phyloP scores from a whole-genome alignment of 2,797 vertebrate species.

The Rhinichthys osculus region DNA sequence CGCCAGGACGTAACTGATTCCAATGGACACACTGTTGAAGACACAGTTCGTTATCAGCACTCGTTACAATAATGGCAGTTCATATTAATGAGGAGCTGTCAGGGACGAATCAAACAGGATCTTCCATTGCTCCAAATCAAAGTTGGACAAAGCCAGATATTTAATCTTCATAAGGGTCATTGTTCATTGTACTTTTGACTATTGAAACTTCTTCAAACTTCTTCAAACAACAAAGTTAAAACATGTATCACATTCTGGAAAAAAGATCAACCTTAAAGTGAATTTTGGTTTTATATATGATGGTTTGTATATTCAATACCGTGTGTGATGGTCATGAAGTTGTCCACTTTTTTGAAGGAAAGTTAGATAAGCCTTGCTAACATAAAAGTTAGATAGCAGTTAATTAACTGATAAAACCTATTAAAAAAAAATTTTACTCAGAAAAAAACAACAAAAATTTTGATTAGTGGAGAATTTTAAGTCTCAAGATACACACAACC shows the following conservation, averaged over 20 bases:
- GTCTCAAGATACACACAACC: neutral
- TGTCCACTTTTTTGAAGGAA: neutral
- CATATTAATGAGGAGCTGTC: constrained; percentile 14
- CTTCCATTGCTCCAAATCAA: neutral
- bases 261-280: neutral
- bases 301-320: neutral
- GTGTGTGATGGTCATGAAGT: neutral
- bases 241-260: too few relatives aligned
- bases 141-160: constrained; percentile 9
- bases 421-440: neutral
- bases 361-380: neutral
- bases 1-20: constrained; percentile 77
- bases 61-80: constrained; percentile 15
- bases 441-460: neutral
- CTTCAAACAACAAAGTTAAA: neutral
- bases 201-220: neutral
- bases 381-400: neutral
- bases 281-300: neutral
- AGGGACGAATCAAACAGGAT: neutral
- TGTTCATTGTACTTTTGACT: neutral
- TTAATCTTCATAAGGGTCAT: neutral
- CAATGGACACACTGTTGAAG: constrained; percentile 73
- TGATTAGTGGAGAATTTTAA: neutral
- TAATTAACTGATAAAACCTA: neutral
- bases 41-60: constrained; percentile 45